Conservation (phyloP, 2,888 invertebrate genomes). For the Leucania comma region DNA sequence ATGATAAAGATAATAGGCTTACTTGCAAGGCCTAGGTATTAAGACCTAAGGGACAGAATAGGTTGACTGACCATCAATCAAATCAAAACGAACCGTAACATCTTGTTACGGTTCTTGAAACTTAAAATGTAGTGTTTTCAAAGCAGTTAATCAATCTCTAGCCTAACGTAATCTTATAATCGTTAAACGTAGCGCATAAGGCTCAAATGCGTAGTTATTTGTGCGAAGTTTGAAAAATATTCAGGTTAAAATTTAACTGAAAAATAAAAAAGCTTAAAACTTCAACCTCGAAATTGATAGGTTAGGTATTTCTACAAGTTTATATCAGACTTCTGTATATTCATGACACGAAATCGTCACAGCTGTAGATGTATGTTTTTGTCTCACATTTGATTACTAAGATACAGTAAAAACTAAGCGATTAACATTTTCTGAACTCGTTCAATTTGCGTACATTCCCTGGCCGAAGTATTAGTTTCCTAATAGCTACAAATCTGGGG, state of each 20-base stretch:
- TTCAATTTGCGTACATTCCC: too few species aligned
- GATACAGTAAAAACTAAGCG: neutral
- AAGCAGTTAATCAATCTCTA: neutral
- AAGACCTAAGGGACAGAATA: neutral
- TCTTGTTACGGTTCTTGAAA: neutral
- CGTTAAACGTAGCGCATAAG: neutral
- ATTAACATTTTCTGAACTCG: too few species aligned
- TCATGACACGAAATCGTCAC: too few species aligned
- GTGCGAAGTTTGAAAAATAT: neutral
- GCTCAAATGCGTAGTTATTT: neutral
- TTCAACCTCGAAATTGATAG: neutral
- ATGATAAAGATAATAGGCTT: neutral
- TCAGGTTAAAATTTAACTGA: neutral
- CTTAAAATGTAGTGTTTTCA: conserved; percentile 8
- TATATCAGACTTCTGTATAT: neutral
- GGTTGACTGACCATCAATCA: neutral
- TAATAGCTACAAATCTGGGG: too few species aligned
- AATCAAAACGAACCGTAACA: neutral
- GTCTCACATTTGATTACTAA: too few species aligned
- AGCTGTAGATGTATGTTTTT: neutral
- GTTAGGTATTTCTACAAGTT: neutral
- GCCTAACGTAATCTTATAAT: conserved; percentile 21
- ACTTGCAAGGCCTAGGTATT: neutral
- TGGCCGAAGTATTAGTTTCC: too few species aligned
- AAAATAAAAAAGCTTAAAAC: neutral